Percentiles rank a stretch among this genome's conserved stretches.
phyloP scores from a whole-genome alignment of 2,888 invertebrate species.

The Tigriopus californicus region DNA sequence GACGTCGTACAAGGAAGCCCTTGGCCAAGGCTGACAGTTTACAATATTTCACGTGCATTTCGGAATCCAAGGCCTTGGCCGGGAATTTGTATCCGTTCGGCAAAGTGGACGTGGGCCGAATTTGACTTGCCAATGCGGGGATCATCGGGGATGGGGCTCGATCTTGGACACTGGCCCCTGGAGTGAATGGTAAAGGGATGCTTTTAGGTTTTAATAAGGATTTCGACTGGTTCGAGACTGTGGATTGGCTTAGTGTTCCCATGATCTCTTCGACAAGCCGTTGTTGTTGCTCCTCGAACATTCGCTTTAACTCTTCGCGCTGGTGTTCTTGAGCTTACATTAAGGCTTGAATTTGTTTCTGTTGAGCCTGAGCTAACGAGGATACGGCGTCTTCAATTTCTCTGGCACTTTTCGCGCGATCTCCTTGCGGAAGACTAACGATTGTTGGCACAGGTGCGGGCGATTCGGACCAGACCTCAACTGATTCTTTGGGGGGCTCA shows the following conservation, averaged over 20 bases:
- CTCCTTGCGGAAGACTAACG: too few species aligned
- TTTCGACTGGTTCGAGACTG: background rate
- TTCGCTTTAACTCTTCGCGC: background rate
- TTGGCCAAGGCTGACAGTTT: background rate
- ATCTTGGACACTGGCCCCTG: background rate
- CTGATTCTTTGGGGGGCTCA: too few species aligned
- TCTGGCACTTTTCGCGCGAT: too few species aligned
- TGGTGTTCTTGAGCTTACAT: background rate
- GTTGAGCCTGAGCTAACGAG: background rate
- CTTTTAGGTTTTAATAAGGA: background rate
- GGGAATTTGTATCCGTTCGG: background rate
- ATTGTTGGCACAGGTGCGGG: too few species aligned
- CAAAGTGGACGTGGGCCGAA: background rate
- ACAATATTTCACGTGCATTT: background rate
- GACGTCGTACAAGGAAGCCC: background rate
- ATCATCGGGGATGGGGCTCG: background rate
- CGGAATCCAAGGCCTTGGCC: background rate
- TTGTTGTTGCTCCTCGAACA: background rate
- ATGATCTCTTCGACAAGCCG: background rate
- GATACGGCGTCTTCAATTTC: background rate
- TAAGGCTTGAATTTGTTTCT: background rate
- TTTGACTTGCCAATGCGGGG: background rate
- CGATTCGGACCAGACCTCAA: too few species aligned
- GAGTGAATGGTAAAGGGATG: background rate
- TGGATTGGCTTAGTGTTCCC: background rate